A percentile compares a stretch with the other conserved stretches of the same genome.
These are phyloP conservation scores for Theretra japonica DNA, from an alignment of 2,888 invertebrate species.

Conservation along the genomic window DNA sequence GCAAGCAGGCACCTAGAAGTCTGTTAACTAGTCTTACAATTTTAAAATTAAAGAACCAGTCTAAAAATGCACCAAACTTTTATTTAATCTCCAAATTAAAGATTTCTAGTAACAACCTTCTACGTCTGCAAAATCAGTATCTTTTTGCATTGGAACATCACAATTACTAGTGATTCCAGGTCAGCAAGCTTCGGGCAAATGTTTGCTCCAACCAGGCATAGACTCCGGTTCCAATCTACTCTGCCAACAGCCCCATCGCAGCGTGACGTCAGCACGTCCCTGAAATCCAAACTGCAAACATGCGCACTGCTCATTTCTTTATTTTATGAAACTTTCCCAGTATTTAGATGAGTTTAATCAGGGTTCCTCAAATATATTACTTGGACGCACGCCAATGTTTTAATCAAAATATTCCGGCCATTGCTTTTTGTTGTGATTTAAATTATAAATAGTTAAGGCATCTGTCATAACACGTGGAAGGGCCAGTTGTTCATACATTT, in stretches of 20 bases:
- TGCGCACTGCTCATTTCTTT: slow-evolving; percentile 18
- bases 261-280: slow-evolving; percentile 2
- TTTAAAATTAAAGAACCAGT: too few species aligned
- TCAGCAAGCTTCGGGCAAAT: not conserved
- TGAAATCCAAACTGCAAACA: slow-evolving; percentile 22
- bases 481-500: slow-evolving; percentile 15
- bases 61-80: not conserved
- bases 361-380: slow-evolving; percentile 27
- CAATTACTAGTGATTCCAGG: not conserved
- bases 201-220: not conserved
- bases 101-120: too few species aligned
- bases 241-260: not conserved
- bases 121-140: not conserved
- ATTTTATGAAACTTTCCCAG: slow-evolving; percentile 17
- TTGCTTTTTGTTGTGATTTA: slow-evolving; percentile 26
- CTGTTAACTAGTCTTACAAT: too few species aligned
- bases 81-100: not conserved
- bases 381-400: slow-evolving; percentile 30
- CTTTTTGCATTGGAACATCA: not conserved
- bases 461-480: slow-evolving; percentile 20
- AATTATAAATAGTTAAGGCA: slow-evolving; percentile 26
- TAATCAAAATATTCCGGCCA: slow-evolving; percentile 30
- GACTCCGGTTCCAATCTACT: slow-evolving; percentile 14
- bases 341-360: slow-evolving; percentile 28
- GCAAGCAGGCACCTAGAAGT: too few species aligned